phyloP scores from a whole-genome alignment of 2,113 vertebrate genomes.

The Camelus dromedarius region DNA sequence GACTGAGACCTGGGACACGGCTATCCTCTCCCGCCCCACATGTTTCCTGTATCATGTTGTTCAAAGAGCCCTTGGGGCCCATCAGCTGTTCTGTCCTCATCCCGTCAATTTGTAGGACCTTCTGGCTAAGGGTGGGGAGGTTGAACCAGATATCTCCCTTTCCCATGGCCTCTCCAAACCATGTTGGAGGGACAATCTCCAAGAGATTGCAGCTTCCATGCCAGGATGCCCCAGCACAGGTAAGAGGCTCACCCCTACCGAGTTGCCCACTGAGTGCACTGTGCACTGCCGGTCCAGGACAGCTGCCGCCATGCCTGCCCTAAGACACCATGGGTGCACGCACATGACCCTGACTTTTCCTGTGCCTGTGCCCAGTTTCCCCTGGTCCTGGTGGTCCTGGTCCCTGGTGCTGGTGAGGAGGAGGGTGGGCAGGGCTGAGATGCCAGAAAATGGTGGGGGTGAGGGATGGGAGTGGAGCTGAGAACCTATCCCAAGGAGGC shows the following conservation, averaged over 20 bases:
- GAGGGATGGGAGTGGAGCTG: neutral
- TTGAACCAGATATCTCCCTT: neutral
- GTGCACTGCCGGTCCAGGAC: neutral
- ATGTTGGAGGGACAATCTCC: neutral
- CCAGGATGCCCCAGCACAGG: neutral
- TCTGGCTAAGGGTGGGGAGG: neutral
- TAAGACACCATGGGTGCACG: neutral
- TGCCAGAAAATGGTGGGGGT: neutral
- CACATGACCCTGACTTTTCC: neutral
- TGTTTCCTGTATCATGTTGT: neutral
- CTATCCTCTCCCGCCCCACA: no score
- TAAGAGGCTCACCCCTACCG: neutral
- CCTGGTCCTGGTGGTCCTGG: neutral
- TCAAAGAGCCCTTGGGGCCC: constrained; percentile 3
- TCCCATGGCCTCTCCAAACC: neutral
- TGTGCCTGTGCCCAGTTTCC: neutral
- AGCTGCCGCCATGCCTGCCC: neutral
- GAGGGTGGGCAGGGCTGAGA: neutral
- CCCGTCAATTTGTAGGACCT: neutral
- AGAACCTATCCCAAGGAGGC: neutral
- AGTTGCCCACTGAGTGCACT: neutral
- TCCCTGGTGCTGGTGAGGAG: neutral
- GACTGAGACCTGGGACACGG: no score
- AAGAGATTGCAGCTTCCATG: neutral
- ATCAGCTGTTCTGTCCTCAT: neutral